Evolutionary conservation across 2,797 vertebrate genomes (phyloP), one percentile per base, ranked within the genome.

Genomic region (Coracias cyanogaster): DNA sequence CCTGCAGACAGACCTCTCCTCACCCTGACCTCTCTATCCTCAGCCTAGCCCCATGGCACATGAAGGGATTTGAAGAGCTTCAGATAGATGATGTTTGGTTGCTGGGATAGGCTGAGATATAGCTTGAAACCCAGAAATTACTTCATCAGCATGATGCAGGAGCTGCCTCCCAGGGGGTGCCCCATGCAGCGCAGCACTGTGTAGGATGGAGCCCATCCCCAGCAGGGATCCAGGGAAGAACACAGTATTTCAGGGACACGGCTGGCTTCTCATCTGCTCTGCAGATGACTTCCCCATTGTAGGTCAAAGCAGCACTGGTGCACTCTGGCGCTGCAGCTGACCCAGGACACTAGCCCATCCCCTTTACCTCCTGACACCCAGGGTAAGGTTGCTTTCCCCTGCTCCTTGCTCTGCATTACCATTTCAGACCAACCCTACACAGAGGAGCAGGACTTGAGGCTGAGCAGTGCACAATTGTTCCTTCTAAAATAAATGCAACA

Each of bases 391-490:
- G 18, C 21, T 41, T 60, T 70, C 7, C n/a, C 22, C 64, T 48
- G 7, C 20, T 58, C 54, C 52, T 41, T 31, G 9, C 24, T 54
- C 52, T 55, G 12, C 54, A 57, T 26, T 33, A 22, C 28, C n/a
- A 13, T 48, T 48, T 43, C 60, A 72, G 52, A 65, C 11, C 16
- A 82, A 22, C 12, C 37, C 28, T 69, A 25, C 31, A 8, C 5
- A 28, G 17, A 55, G 45, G 35, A 85, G 49, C 4, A 16, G 74
- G 31, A 22, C 10, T 48, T 6, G 8, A 61, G 0, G 2, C 26
- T 9, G 6, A 5, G 9, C 33, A 31, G 12, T 0, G 0, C 26
- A 26, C 7, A n/a, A 2, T 2, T 39, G 5, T 13, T 66, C 45
- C 18, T 73, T 70, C 76, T 64, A 57, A 85, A 82, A 33, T 24